Base-by-base conservation (phyloP, 2,888 invertebrate species). In the Drosophila mercatorum region DNA sequence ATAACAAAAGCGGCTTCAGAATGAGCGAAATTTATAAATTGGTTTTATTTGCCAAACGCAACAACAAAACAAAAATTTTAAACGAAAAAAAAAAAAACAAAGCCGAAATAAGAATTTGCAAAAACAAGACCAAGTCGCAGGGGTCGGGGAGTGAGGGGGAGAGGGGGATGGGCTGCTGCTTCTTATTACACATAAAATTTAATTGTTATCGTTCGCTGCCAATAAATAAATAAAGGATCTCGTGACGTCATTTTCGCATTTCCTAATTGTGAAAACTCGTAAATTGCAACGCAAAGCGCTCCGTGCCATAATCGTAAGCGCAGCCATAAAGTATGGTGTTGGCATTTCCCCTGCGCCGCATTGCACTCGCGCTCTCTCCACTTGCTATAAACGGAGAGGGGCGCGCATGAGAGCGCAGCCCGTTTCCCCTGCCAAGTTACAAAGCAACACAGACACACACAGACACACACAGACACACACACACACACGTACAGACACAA, bases 141-240 rank as follows among this genome's bases (percentile, higher is more conserved):
- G 31, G 22, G 22, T 22, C 17, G 17, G 17, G 17, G 17, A 17
- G 17, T 28, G 28, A 2, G 5, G 5, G 28, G 60, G 58, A 31
- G 0, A 8, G 36, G 41, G 51, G 38, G 10, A 0, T 3, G 12
- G 34, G 49, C 5, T 10, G 22, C 22, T 5, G 31, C 11, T 14
- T 5, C n/a, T 49, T 31, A 34, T 34, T 49, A 17, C 89, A 91
- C 88, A 91, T 91, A 89, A 85, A 90, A 90, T 89, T 91, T 91
- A 91, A 92, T 91, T 91, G 90, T 88, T 80, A 73, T 75, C 70
- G 14, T 6, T 1, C 61, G 55, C 46, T 53, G 47, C 38, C 72
- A 66, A 80, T 71, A 78, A 72, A 80, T 71, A 78, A 72, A 75
- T 72, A 65, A 44, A 52, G 40, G 40, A 26, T 53, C 11, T 2